phyloP scores from a whole-genome alignment of 2,113 vertebrate species.

The Saccopteryx bilineata region DNA sequence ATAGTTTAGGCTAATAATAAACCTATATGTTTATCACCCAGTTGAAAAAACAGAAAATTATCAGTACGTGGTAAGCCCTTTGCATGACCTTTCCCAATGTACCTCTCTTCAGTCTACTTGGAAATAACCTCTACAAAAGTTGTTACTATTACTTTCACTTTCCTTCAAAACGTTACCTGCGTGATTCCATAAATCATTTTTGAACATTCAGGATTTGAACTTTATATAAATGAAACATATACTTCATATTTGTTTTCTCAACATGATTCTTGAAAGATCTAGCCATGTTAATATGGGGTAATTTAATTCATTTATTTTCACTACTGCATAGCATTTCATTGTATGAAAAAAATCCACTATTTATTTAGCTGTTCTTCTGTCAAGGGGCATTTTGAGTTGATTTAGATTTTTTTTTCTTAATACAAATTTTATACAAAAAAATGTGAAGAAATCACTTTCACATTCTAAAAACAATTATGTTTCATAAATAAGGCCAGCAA shows the following conservation, averaged over 20 bases:
- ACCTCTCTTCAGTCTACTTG: background rate
- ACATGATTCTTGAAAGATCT: background rate
- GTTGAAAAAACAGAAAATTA: constrained; percentile 11
- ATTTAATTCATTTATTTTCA: constrained; percentile 13
- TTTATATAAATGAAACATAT: background rate
- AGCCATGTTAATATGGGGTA: background rate
- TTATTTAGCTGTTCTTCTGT: background rate
- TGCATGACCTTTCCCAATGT: background rate
- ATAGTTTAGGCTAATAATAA: background rate
- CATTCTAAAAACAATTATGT: constrained; percentile 94
- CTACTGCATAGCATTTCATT: background rate
- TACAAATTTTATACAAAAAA: constrained; percentile 95
- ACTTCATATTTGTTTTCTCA: constrained; percentile 36
- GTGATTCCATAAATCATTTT: background rate
- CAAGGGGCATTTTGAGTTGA: constrained; percentile 32
- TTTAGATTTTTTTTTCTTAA: constrained; percentile 78
- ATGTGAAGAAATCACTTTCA: constrained; percentile 94
- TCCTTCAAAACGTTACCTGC: constrained; percentile 1
- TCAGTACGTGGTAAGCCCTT: background rate
- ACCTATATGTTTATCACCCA: background rate
- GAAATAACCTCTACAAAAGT: constrained; percentile 10
- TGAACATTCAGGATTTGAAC: background rate
- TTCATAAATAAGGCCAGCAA: constrained; percentile 93
- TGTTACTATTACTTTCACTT: background rate
- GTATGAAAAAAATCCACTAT: background rate